These are phyloP conservation scores for Polietes domitor DNA, from an alignment of 2,888 invertebrate genomes.

Conservation along the genomic window DNA sequence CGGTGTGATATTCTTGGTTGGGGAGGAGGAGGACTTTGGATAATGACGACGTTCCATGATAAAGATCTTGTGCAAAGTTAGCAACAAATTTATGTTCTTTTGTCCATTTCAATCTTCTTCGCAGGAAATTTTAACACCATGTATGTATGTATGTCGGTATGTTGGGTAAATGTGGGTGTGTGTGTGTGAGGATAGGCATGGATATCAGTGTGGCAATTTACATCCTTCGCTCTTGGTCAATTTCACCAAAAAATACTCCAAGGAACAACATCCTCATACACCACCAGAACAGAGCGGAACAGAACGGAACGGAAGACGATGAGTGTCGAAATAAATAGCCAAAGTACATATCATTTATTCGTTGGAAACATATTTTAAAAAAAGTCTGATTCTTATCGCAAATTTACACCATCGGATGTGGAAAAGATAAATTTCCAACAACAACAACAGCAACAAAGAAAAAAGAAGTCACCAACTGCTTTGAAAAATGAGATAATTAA, in stretches of 20 bases:
- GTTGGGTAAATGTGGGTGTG: not conserved
- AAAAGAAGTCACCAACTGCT: not conserved
- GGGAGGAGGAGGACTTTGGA: slow-evolving; percentile 24
- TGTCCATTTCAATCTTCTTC: slow-evolving; percentile 69
- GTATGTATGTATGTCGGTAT: not conserved
- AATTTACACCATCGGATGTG: not conserved
- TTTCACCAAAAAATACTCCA: slow-evolving; percentile 1
- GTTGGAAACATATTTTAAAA: slow-evolving; percentile 22
- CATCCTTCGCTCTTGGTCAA: slow-evolving; percentile 2
- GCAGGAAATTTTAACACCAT: not conserved
- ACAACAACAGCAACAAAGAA: not conserved
- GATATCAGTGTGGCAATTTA: slow-evolving; percentile 19
- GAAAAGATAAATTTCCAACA: slow-evolving; percentile 4
- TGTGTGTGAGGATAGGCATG: not conserved
- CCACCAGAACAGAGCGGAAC: not conserved
- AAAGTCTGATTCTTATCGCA: not conserved
- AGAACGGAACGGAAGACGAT: not conserved
- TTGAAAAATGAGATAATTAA: slow-evolving; percentile 11
- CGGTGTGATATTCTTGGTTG: slow-evolving; percentile 18
- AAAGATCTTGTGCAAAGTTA: slow-evolving; percentile 79
- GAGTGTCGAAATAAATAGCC: slow-evolving; percentile 10
- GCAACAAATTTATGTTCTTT: slow-evolving; percentile 78
- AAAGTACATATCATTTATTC: slow-evolving; percentile 13
- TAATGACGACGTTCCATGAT: slow-evolving; percentile 67
- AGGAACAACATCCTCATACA: not conserved